These are phyloP conservation scores for Agapetus fuscipes DNA, from an alignment of 2,888 invertebrate species.

Conservation along the genomic window DNA sequence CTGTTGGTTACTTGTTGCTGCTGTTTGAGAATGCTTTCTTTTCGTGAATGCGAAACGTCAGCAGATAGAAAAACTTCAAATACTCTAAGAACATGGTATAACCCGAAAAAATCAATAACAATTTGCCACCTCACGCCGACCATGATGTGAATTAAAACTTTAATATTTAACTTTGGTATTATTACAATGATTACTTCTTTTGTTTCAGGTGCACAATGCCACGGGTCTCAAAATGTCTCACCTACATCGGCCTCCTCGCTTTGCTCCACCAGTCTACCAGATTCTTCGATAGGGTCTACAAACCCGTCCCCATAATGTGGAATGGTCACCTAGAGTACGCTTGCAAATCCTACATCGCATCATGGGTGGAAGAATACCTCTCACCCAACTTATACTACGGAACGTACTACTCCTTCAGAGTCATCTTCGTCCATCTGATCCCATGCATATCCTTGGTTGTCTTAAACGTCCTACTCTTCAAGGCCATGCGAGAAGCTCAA, in stretches of 20 bases:
- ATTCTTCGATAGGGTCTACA: slow-evolving; percentile 63
- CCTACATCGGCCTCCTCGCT: slow-evolving; percentile 69
- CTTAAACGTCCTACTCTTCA: slow-evolving; percentile 77
- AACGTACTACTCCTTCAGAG: slow-evolving; percentile 74
- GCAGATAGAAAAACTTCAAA: no score
- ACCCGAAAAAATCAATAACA: no score
- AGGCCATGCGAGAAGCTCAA: slow-evolving; percentile 78
- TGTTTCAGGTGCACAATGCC: slow-evolving; percentile 52
- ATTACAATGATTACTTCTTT: slow-evolving; percentile 1
- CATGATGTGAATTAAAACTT: no score
- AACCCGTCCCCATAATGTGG: slow-evolving; percentile 59
- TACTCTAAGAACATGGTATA: no score
- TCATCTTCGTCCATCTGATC: slow-evolving; percentile 82
- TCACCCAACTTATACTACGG: slow-evolving; percentile 71
- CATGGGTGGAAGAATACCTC: slow-evolving; percentile 59
- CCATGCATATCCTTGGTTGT: slow-evolving; percentile 85
- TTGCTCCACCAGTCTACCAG: slow-evolving; percentile 74
- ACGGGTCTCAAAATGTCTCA: slow-evolving; percentile 67
- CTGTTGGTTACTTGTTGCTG: no score
- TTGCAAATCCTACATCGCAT: slow-evolving; percentile 52
- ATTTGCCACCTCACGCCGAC: no score
- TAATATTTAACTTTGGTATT: no score
- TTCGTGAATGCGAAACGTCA: no score
- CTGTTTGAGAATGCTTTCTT: no score
- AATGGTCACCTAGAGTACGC: slow-evolving; percentile 56